phyloP scores from a whole-genome alignment of 2,797 vertebrate species.

The Enteromius anoplus region DNA sequence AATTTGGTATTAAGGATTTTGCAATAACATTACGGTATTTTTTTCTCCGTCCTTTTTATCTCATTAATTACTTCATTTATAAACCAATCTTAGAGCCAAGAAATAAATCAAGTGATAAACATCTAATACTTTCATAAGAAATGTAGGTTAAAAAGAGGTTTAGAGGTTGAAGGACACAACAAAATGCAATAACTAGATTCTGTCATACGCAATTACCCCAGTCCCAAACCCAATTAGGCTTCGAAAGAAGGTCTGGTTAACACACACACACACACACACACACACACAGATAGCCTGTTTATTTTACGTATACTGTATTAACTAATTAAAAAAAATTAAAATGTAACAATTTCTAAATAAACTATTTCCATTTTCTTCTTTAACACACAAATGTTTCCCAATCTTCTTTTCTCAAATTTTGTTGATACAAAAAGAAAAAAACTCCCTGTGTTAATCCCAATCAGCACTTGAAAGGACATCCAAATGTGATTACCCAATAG shows the following conservation, averaged over 20 bases:
- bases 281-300: neutral
- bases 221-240: constrained; percentile 58
- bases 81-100: constrained; percentile 6
- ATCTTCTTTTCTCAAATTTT: neutral
- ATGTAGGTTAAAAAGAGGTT: constrained; percentile 13
- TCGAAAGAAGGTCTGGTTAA: constrained; percentile 42
- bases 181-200: constrained; percentile 47
- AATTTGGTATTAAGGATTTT: constrained; percentile 2
- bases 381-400: neutral
- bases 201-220: constrained; percentile 66
- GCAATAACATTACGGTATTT: constrained; percentile 12
- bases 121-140: constrained; percentile 33
- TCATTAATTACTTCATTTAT: neutral
- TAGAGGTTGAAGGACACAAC: constrained; percentile 14
- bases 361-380: neutral
- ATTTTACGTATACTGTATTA: neutral
- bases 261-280: neutral
- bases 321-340: neutral
- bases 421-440: neutral
- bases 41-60: neutral
- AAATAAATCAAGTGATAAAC: constrained; percentile 19
- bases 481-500: neutral
- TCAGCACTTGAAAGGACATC: constrained; percentile 15
- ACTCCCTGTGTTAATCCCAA: constrained; percentile 3
- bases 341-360: neutral